Percentiles rank a stretch among this genome's conserved stretches.
These are phyloP conservation scores for Elymnias hypermnestra DNA, from an alignment of 1,140 invertebrate species.

Conservation along the genomic window DNA sequence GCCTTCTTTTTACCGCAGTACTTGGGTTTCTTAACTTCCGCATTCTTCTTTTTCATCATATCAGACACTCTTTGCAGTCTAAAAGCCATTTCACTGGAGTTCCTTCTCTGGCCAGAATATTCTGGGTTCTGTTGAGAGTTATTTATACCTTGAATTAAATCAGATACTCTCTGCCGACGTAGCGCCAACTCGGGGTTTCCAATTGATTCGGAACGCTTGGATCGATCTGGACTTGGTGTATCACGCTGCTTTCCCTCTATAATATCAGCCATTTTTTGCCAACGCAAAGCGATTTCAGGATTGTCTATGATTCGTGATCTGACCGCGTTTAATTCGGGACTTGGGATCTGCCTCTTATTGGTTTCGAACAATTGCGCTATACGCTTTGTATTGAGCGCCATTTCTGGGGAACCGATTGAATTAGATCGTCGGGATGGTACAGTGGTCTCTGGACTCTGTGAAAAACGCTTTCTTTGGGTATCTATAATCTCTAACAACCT, in stretches of 20 bases:
- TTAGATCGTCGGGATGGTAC: conserved; percentile 36
- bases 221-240: conserved; percentile 40
- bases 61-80: conserved; percentile 51
- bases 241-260: conserved; percentile 50
- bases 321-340: conserved; percentile 32
- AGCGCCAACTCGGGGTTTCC: conserved; percentile 50
- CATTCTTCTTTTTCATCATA: conserved; percentile 46
- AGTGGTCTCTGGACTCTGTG: conserved; percentile 35
- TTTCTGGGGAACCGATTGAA: conserved; percentile 41
- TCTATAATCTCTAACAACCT: conserved; percentile 39
- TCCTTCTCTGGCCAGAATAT: conserved; percentile 23
- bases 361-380: conserved; percentile 53
- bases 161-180: conserved; percentile 41
- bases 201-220: conserved; percentile 39
- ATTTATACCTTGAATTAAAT: conserved; percentile 42
- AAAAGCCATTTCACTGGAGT: conserved; percentile 48
- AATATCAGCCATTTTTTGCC: conserved; percentile 54
- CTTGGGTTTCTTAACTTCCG: conserved; percentile 37
- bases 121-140: conserved; percentile 27
- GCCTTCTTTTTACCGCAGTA: conserved; percentile 40
- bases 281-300: conserved; percentile 43
- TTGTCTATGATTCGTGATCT: conserved; percentile 37
- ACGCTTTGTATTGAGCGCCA: conserved; percentile 37
- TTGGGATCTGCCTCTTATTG: conserved; percentile 39
- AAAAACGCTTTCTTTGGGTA: conserved; percentile 26